phyloP scores from a whole-genome alignment of 2,113 vertebrate species.

The Entomyzon cyanotis region DNA sequence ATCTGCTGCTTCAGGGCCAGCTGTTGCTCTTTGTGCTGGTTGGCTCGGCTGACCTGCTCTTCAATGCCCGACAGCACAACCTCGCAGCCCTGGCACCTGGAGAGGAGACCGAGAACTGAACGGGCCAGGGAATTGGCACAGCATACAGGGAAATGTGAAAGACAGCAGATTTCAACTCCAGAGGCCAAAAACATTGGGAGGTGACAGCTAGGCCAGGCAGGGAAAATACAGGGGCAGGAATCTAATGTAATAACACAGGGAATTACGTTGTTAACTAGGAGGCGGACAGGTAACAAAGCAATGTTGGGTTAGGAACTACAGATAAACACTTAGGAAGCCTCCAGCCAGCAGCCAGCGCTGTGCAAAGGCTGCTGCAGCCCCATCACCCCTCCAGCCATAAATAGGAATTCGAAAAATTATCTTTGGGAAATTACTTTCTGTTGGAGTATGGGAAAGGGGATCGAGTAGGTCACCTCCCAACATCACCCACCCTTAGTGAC shows the following conservation, averaged over 20 bases:
- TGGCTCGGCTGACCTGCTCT: conserved; percentile 93
- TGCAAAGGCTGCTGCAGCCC: background rate
- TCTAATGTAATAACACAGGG: background rate
- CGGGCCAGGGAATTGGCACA: background rate
- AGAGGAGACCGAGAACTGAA: background rate
- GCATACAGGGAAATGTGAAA: fast-evolving
- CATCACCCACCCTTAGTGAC: background rate
- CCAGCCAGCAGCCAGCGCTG: background rate
- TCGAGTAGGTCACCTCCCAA: fast-evolving
- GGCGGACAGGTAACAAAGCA: background rate
- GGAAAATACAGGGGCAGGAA: background rate
- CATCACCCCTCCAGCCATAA: background rate
- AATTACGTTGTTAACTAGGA: background rate
- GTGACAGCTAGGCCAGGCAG: background rate
- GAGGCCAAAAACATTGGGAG: background rate
- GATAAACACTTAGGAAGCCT: background rate
- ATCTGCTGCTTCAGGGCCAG: conserved; percentile 95
- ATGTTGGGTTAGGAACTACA: background rate
- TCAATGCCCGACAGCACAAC: conserved; percentile 92
- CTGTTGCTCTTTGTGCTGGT: conserved; percentile 94
- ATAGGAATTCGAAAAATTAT: background rate
- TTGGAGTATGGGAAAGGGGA: background rate
- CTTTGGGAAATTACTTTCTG: background rate
- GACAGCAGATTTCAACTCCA: background rate
- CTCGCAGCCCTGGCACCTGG: conserved; percentile 94